These are phyloP conservation scores for Otolemur garnettii DNA, from an alignment of 2,113 vertebrate genomes.

Conservation along the genomic window DNA sequence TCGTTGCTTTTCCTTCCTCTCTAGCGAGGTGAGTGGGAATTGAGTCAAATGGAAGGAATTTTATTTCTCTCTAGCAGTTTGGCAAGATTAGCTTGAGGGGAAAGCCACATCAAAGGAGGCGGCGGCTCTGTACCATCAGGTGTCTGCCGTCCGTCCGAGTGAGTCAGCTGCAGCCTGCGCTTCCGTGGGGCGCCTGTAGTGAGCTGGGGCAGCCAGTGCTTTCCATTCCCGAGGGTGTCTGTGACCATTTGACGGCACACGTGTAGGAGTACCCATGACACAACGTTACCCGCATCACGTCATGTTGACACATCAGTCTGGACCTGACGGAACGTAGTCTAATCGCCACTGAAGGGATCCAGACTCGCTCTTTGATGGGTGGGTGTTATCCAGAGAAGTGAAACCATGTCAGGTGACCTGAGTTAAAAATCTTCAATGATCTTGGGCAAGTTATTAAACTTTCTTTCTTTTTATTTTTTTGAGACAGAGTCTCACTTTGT, in stretches of 20 bases:
- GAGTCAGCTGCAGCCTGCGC: slow-evolving; percentile 34
- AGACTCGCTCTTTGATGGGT: not conserved
- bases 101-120: slow-evolving; percentile 71
- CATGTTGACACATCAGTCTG: not conserved
- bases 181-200: not conserved
- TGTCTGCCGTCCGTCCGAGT: accelerated
- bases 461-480: not conserved
- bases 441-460: not conserved
- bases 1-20: not conserved
- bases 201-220: not conserved
- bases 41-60: slow-evolving; percentile 44
- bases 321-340: not conserved
- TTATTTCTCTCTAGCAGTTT: slow-evolving; percentile 26
- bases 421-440: not conserved
- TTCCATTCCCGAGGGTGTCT: slow-evolving; percentile 52
- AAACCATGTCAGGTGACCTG: not conserved
- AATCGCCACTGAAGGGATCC: not conserved
- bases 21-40: not conserved
- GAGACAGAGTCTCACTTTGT: too few species aligned
- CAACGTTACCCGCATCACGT: not conserved
- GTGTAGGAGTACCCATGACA: slow-evolving; percentile 54
- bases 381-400: not conserved
- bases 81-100: slow-evolving; percentile 1
- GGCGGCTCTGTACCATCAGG: not conserved
- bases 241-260: not conserved